phyloP scores from a whole-genome alignment of 2,113 vertebrate genomes.

The Heptranchias perlo region DNA sequence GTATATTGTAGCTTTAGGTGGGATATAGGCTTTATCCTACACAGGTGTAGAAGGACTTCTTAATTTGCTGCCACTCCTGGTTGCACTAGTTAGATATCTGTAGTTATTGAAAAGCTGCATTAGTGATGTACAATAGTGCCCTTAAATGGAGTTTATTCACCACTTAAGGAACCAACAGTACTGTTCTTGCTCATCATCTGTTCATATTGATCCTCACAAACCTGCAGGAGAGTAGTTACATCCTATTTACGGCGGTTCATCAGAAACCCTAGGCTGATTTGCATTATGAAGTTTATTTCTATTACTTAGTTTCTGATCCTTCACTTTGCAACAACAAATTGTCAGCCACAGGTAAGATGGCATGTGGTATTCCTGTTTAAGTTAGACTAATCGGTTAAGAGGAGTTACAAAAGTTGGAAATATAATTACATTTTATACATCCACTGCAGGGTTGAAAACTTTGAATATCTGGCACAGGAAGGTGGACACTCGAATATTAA shows the following conservation, averaged over 20 bases:
- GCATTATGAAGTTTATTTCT: neutral
- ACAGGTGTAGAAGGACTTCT: neutral
- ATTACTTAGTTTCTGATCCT: neutral
- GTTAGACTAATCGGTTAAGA: neutral
- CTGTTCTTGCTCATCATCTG: neutral
- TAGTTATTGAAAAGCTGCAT: neutral
- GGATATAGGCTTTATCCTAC: neutral
- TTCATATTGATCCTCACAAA: neutral
- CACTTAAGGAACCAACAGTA: neutral
- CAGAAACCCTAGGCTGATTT: neutral
- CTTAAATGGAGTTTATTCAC: neutral
- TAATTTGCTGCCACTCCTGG: neutral
- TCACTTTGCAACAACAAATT: no score
- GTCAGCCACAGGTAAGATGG: neutral
- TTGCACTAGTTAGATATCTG: neutral
- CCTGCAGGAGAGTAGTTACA: neutral
- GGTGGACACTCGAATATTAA: neutral
- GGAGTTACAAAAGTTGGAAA: neutral
- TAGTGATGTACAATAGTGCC: neutral
- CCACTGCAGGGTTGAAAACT: neutral
- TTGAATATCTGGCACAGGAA: neutral
- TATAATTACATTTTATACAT: neutral
- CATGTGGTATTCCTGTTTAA: neutral
- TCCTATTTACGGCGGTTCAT: no score
- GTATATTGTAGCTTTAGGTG: neutral